Evolutionary conservation across 2,113 vertebrate genomes (phyloP).

Genomic region (Phylloscopus trochilus): DNA sequence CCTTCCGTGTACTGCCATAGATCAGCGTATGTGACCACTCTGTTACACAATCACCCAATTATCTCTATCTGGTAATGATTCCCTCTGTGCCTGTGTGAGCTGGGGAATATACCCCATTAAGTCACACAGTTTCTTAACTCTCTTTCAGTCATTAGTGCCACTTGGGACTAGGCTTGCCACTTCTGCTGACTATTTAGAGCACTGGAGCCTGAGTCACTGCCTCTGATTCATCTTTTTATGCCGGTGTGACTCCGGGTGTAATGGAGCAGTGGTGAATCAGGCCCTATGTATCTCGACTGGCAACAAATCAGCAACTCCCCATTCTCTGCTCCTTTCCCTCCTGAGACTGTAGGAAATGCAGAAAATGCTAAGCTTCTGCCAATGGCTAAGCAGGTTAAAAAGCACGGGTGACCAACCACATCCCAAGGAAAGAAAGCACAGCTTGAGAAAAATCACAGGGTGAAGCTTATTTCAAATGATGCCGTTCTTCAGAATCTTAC

Average conservation of each 20-base stretch:
- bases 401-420: background rate
- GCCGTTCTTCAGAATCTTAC: background rate
- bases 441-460: background rate
- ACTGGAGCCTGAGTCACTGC: slow-evolving; percentile 13
- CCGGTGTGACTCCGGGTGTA: background rate
- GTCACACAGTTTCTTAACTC: background rate
- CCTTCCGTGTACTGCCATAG: background rate
- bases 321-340: background rate
- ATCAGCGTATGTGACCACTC: background rate
- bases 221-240: slow-evolving; percentile 36
- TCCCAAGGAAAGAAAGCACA: background rate
- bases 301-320: background rate
- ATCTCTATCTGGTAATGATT: background rate
- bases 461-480: background rate
- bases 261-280: background rate
- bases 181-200: slow-evolving; percentile 34
- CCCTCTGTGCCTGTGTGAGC: background rate
- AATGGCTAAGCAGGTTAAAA: background rate
- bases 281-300: background rate
- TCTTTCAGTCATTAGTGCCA: slow-evolving; percentile 10
- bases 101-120: background rate
- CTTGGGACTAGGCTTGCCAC: background rate
- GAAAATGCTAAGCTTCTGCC: background rate
- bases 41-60: background rate
- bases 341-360: background rate